A percentile compares a stretch with the other conserved stretches of the same genome.
Evolutionary conservation across 1,140 invertebrate genomes (phyloP).

Genomic region (Melanaphis sacchari): DNA sequence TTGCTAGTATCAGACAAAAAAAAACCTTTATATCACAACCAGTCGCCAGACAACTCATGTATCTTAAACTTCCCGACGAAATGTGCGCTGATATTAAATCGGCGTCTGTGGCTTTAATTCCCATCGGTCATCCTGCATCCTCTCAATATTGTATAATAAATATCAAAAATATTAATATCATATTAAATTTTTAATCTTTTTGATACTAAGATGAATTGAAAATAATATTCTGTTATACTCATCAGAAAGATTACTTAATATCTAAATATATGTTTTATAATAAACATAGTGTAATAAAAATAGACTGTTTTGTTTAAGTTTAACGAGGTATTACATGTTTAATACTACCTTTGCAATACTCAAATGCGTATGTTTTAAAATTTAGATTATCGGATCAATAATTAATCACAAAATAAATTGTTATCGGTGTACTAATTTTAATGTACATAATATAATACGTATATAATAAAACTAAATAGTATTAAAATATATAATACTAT

Average conservation of each 20-base stretch:
- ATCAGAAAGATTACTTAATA: neutral
- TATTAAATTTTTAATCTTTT: neutral
- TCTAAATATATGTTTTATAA: neutral
- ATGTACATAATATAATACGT: no score
- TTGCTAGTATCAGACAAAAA: constrained; percentile 1
- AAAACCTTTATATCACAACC: neutral
- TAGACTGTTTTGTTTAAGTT: neutral
- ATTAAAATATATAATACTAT: no score
- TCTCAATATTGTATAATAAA: neutral
- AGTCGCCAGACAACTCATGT: neutral
- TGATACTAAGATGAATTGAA: neutral
- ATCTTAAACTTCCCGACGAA: neutral
- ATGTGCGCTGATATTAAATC: neutral
- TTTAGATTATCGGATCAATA: no score
- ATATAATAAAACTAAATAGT: no score
- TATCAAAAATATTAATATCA: neutral
- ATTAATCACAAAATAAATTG: no score
- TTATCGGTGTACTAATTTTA: no score
- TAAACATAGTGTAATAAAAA: neutral
- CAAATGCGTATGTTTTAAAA: no score
- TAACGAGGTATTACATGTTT: neutral
- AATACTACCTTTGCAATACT: no score
- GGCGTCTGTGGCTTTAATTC: neutral
- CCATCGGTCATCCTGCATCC: neutral
- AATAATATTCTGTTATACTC: neutral